These are phyloP conservation scores for Leptothorax acervorum DNA, from an alignment of 2,888 invertebrate genomes.

Conservation along the genomic window DNA sequence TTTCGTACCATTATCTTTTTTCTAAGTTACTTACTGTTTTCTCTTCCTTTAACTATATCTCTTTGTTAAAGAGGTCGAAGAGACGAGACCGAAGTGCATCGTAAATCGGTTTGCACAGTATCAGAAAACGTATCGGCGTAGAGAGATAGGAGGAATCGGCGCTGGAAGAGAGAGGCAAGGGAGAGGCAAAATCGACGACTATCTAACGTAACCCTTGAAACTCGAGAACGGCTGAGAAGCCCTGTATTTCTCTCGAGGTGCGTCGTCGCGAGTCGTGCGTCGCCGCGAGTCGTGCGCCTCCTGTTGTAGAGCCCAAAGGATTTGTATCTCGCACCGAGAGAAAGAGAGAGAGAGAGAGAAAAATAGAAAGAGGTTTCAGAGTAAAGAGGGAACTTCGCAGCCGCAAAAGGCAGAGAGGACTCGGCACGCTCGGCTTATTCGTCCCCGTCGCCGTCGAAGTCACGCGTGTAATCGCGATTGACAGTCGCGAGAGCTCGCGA, in stretches of 20 bases:
- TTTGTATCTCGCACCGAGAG: conserved; percentile 1
- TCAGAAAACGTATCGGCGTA: conserved; percentile 18
- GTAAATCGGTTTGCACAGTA: conserved; percentile 31
- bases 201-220: conserved; percentile 44
- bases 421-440: conserved; percentile 13
- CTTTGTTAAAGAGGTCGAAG: conserved; percentile 26
- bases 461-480: conserved; percentile 27
- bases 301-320: conserved; percentile 33
- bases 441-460: background rate
- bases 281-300: background rate
- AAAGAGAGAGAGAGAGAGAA: background rate
- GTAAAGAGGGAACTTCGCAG: conserved; percentile 23
- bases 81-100: conserved; percentile 16
- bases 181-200: conserved; percentile 30
- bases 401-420: conserved; percentile 5
- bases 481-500: conserved; percentile 36
- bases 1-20: conserved; percentile 3
- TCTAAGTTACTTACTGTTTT: background rate
- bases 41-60: conserved; percentile 17
- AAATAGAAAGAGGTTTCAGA: conserved; percentile 6
- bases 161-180: background rate
- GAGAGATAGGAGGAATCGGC: background rate
- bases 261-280: background rate
- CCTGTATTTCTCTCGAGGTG: conserved; percentile 30
- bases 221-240: conserved; percentile 36